Base-by-base conservation (phyloP, 2,797 vertebrate genomes). In the Peromyscus nudipes region DNA sequence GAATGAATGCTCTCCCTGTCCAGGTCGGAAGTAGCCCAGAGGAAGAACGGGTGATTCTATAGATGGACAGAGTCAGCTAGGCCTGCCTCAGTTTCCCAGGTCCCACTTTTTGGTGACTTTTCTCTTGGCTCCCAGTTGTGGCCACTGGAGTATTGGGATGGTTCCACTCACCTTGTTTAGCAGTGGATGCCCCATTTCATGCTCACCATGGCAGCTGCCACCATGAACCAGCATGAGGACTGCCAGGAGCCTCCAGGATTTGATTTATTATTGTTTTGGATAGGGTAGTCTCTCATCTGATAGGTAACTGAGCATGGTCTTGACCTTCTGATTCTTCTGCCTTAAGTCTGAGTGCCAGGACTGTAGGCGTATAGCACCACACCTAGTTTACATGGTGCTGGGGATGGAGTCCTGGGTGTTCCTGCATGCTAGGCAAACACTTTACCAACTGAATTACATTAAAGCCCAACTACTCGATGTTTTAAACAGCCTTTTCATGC, bases 121-220 rank as follows among this genome's bases (percentile, higher is more conserved):
- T 49, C 0, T 1, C 69, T 6, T 12, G 14, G 77, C 34, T 89
- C 43, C 0, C 0, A 4, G 1, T 12, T 60, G 52, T 11, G 13
- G 25, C 25, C 10, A 1, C 1, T 12, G 37, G 60, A 31, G 14
- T 43, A 23, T 21, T 6, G n/a, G 64, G 46, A n/a, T 52, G 65
- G 12, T 1, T 19, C 65, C 34, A 9, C 4, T 69, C 49, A 73
- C 67, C 67, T 57, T 31, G 25, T 52, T 40, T n/a, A 87, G 19
- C 3, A 10, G 52, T 0, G 7, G 12, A 25, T 37, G 34, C 4
- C 9, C 4, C 27, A 9, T 4, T 16, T 13, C 64, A 40, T 64
- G 57, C 4, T 62, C 40, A 13, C 5, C 29, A 7, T 16, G 21
- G 9, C 29, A 52, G 31, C 11, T n/a, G 19, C n/a, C 27, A 34